Conservation (phyloP, 2,888 invertebrate species). For the Xylophagus ater region DNA sequence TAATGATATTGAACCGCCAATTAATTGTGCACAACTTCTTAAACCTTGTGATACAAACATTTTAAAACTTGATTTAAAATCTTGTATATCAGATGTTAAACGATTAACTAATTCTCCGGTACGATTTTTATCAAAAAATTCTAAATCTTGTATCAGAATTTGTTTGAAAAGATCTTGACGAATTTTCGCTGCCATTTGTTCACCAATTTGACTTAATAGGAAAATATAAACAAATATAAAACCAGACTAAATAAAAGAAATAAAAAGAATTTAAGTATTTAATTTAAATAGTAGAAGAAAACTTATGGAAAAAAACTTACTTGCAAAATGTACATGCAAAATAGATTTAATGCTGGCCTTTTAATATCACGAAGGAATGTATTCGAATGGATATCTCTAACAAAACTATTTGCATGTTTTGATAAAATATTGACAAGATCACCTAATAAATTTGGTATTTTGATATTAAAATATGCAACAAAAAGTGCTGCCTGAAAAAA, state of each 20-base stretch:
- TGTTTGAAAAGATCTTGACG: slow-evolving; percentile 72
- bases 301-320: slow-evolving; percentile 12
- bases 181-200: slow-evolving; percentile 71
- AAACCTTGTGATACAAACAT: slow-evolving; percentile 86
- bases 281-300: not conserved
- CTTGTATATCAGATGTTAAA: slow-evolving; percentile 87
- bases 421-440: slow-evolving; percentile 69
- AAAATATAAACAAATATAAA: slow-evolving; percentile 87
- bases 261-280: slow-evolving; percentile 2
- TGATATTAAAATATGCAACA: slow-evolving; percentile 79
- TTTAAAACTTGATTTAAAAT: slow-evolving; percentile 95
- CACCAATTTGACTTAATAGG: slow-evolving; percentile 76
- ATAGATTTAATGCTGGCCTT: slow-evolving; percentile 31
- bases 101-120: slow-evolving; percentile 89
- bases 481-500: slow-evolving; percentile 66
- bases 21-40: slow-evolving; percentile 73
- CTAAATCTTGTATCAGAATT: slow-evolving; percentile 74
- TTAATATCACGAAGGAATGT: slow-evolving; percentile 34
- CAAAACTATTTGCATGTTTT: slow-evolving; percentile 41
- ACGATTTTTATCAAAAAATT: slow-evolving; percentile 81
- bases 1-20: slow-evolving; percentile 43
- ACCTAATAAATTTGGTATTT: slow-evolving; percentile 77
- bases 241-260: slow-evolving; percentile 53
- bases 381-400: slow-evolving; percentile 30
- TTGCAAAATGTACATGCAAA: slow-evolving; percentile 36